Base-by-base conservation (phyloP, 2,888 invertebrate genomes). In the Neuroscelio doddi region DNA sequence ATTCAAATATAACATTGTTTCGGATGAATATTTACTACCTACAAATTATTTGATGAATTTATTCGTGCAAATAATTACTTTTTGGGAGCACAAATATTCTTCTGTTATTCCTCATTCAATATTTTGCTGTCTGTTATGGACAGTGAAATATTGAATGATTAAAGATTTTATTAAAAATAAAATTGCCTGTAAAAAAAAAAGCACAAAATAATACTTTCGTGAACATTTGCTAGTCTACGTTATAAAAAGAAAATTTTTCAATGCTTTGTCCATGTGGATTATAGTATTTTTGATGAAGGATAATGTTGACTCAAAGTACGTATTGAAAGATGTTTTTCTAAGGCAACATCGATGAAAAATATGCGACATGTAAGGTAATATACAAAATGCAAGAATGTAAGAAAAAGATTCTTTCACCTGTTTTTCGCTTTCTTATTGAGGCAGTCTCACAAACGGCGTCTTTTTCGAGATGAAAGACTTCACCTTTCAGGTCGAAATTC, bases 21-120 rank as follows among this genome's bases (percentile, higher is more conserved):
- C 58, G 53, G 36, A 58, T 64, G 64, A 64, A 58, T 64, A 59
- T 64, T 64, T 64, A 64, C 59, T 64, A 59, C 51, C 51, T 46
- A 36, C 7, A 10, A 51, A 59, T 59, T 58, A 59, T 55, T 57
- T 49, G 38, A 55, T 64, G 51, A 50, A 56, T 59, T 64, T 64
- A 59, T 59, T 56, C 59, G 38, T 38, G 21, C 55, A 47, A 64
- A 57, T 59, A 44, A 64, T 59, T 59, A 56, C 50, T 38, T 50
- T 57, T 57, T 41, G 29, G 26, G 16, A 14, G 45, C 15, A 32
- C 45, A 32, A 45, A 45, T 32, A 16, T 32, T 45, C 30, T 9
- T 10, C 30, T 32, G 45, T 32, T 17, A 32, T 32, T 32, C 16
- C 45, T 8, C 10, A 21, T 5, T 21, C 21, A 2, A 5, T 5